Evolutionary conservation across 2,888 invertebrate species (phyloP), one percentile per base, ranked within the genome.

Genomic region (Eupithecia subumbrata): DNA sequence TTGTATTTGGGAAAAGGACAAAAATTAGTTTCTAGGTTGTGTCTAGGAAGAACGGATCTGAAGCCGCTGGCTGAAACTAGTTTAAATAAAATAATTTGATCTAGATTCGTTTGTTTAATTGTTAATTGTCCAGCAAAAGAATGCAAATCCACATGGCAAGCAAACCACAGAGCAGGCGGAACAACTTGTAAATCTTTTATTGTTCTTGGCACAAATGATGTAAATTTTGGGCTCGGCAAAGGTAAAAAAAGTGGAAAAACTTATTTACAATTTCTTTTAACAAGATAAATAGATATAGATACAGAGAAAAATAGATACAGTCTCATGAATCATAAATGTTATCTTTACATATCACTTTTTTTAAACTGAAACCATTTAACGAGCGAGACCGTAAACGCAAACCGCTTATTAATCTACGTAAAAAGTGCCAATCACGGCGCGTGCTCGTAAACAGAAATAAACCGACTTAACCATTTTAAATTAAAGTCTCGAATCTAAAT

Each of bases 401-500:
- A 81, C 82, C 84, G 82, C 56, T 69, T 76, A 71, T 71, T 74
- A 76, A 74, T 74, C 74, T 76, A 71, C 63, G 63, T 74, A 81
- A 81, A 82, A 84, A 88, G 86, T 87, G 86, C 85, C 88, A 88
- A 89, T 89, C 87, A 88, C 85, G 84, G 83, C 83, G 83, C 85
- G 79, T 80, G 76, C 74, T 83, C 84, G 81, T 86, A 85, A 88
- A 88, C 88, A 83, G 82, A 83, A 81, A 87, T 89, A 88, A 87
- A 87, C 86, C 85, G 85, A 84, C 88, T 85, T 82, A 87, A 88
- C 86, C 85, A 85, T 84, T 88, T 85, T 82, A 87, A 88, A 88
- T 89, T 87, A 89, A 89, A 79, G 75, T 76, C 74, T 60, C 68
- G 73, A 68, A 69, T 76, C 75, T 40, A 71, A 69, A 69, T 74